Percentiles rank a stretch among this genome's conserved stretches.
Conservation (phyloP, 2,888 invertebrate genomes). For the Caenorhabditis parvicauda region DNA sequence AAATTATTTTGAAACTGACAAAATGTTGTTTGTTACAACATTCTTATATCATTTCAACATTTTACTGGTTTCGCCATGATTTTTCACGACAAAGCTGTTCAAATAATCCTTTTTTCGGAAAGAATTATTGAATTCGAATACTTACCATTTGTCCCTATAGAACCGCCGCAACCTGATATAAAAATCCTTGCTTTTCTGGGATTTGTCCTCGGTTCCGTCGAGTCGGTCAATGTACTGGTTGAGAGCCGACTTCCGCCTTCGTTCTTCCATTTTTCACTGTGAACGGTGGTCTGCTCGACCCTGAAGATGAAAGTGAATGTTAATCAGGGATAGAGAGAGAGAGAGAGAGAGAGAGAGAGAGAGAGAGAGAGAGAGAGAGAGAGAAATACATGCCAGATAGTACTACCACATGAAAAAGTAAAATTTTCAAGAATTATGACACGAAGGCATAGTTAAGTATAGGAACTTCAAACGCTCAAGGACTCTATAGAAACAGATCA, state of each 20-base stretch:
- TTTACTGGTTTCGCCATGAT: too few species aligned
- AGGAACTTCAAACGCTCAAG: too few species aligned
- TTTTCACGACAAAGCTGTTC: too few species aligned
- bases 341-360: conserved; percentile 4
- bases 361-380: conserved; percentile 11
- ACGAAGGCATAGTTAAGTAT: too few species aligned
- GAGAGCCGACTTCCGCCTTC: conserved; percentile 43
- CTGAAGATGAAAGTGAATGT: neutral
- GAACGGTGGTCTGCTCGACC: neutral
- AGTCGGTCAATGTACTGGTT: conserved; percentile 50
- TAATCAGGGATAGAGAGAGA: conserved; percentile 1
- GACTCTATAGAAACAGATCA: too few species aligned
- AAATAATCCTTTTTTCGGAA: too few species aligned
- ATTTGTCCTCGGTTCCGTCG: conserved; percentile 65
- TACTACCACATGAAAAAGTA: too few species aligned
- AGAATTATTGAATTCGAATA: conserved; percentile 40
- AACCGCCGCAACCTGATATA: conserved; percentile 49
- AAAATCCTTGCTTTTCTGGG: conserved; percentile 66
- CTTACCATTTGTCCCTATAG: conserved; percentile 66
- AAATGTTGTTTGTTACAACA: too few species aligned
- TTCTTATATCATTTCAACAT: too few species aligned
- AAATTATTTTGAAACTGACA: too few species aligned
- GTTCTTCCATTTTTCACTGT: conserved; percentile 33
- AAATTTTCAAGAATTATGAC: too few species aligned
- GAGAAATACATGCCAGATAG: conserved; percentile 14